Conservation (phyloP, 2,797 vertebrate species). For the Scleropages formosus region DNA sequence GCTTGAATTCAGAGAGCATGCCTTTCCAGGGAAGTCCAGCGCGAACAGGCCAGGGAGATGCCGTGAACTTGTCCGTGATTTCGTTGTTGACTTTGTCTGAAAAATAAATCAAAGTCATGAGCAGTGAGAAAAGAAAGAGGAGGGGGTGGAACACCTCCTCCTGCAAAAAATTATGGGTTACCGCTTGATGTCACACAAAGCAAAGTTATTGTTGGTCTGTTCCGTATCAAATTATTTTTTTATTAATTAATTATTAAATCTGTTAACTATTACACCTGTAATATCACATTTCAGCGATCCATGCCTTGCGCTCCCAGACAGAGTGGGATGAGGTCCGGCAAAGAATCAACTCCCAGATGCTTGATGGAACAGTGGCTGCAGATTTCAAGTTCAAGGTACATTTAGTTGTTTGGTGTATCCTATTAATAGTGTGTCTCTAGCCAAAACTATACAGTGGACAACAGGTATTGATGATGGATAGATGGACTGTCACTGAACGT, state of each 20-base stretch:
- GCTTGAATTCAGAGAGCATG: no score
- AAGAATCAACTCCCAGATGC: slow-evolving; percentile 74
- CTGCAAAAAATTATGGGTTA: no score
- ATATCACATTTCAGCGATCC: slow-evolving; percentile 69
- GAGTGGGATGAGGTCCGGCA: slow-evolving; percentile 87
- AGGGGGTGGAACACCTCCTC: no score
- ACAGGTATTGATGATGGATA: slow-evolving; percentile 12
- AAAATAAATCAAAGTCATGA: no score
- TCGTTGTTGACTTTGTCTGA: no score
- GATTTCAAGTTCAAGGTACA: slow-evolving; percentile 83
- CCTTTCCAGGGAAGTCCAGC: no score
- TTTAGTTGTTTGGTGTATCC: slow-evolving; percentile 5
- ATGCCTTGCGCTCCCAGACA: slow-evolving; percentile 73
- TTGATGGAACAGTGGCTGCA: slow-evolving; percentile 80
- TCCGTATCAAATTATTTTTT: slow-evolving; percentile 3
- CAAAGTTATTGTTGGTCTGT: neutral
- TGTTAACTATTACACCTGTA: neutral
- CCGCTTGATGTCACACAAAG: no score
- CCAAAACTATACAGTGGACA: neutral
- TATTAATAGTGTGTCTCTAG: slow-evolving; percentile 7
- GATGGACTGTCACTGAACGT: neutral
- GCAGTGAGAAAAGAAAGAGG: no score
- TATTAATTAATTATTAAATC: neutral
- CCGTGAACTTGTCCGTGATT: no score
- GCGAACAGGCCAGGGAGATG: no score